Conservation (phyloP, 2,113 vertebrate genomes). For the Rhegmatorhina hoffmannsi region DNA sequence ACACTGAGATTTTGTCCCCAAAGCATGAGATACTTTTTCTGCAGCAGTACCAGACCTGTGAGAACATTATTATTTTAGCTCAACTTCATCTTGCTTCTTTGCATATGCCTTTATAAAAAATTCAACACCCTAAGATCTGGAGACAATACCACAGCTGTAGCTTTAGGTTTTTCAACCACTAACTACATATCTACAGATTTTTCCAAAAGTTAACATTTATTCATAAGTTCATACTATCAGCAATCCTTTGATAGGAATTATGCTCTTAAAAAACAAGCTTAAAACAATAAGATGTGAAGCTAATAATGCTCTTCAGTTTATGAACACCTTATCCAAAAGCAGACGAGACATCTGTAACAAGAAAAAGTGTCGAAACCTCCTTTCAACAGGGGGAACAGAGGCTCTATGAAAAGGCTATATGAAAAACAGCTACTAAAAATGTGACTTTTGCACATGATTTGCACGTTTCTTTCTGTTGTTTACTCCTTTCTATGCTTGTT, state of each 20-base stretch:
- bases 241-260: slow-evolving; percentile 33
- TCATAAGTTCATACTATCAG: slow-evolving; percentile 52
- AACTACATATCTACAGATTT: slow-evolving; percentile 41
- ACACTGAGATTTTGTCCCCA: not conserved
- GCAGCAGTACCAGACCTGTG: not conserved
- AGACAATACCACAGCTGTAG: not conserved
- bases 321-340: slow-evolving; percentile 39
- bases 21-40: not conserved
- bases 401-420: not conserved
- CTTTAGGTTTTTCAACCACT: slow-evolving; percentile 9
- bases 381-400: not conserved
- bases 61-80: not conserved
- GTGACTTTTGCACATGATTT: not conserved
- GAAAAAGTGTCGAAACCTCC: not conserved
- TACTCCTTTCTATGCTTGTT: not conserved
- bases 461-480: not conserved
- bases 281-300: slow-evolving; percentile 53
- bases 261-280: slow-evolving; percentile 43
- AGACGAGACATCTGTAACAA: not conserved
- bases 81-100: not conserved
- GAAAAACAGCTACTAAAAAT: not conserved
- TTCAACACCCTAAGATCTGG: not conserved
- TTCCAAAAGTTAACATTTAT: slow-evolving; percentile 69
- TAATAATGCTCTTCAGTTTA: slow-evolving; percentile 29
- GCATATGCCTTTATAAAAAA: not conserved